Evolutionary conservation across 2,113 vertebrate species (phyloP), one percentile per base, ranked within the genome.

Genomic region (Limanda limanda): DNA sequence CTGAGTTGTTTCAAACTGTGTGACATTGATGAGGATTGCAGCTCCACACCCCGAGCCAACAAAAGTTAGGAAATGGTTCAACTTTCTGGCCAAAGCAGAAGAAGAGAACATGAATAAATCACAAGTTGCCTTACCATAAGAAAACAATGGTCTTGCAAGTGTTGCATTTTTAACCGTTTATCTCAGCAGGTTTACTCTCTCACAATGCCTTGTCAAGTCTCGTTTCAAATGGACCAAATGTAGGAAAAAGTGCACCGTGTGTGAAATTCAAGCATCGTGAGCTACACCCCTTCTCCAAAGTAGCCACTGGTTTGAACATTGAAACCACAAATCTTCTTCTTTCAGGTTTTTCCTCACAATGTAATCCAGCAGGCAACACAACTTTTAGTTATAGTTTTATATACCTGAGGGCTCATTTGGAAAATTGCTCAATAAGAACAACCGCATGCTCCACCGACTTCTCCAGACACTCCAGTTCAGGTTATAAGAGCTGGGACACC

Each of bases 131-230:
- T 42, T 31, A 27, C 4, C 12, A 52, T 42, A 12, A 54, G 23
- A 61, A 76, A 68, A 68, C 45, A 76, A 60, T 40, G 10, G 6
- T 40, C 45, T 17, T 52, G 10, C 25, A 35, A 11, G 37, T 74
- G 27, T 40, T 40, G 27, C 25, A 76, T 59, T 59, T 58, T 48
- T 59, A 48, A 67, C 54, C 18, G 54, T 63, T 25, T 18, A 23
- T 51, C 25, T 59, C 72, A 71, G 42, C 24, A 21, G 31, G 67
- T 23, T 17, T 10, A 40, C 31, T 2, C 4, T 45, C 67, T 42
- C 10, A 42, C 67, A 15, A 57, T 4, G 14, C n/a, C n/a, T 11
- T 21, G 52, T 68, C 52, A 31, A 45, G 15, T 37, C 58, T 52
- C 14, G 15, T 25, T 57, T 42, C 35, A 45, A 42, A 57, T 3